Base-by-base conservation (phyloP, 1,140 invertebrate genomes). In the Meloidogyne exigua region DNA sequence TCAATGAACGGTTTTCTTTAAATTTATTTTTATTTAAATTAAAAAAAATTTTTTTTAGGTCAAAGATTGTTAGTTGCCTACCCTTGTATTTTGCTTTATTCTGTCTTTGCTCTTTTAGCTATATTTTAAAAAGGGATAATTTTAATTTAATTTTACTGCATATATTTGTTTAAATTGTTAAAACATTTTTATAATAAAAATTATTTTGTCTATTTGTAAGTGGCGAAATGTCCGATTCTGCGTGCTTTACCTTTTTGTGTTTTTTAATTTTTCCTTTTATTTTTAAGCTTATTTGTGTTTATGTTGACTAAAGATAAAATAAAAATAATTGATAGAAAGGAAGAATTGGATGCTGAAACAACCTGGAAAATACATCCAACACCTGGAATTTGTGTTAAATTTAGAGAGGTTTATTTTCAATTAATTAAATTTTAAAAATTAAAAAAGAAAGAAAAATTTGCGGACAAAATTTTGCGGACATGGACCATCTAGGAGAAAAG, bases 81-180 rank as follows among this genome's bases (percentile, higher is more conserved):
- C 89, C 95, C 95, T 7, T 98, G 95, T 90, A 91, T 93, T 66
- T 90, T 98, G 68, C 91, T 98, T n/a, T 97, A 95, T 89, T 94
- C 93, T 57, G 93, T 97, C 1, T 98, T 97, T 90, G 94, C 94
- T 39, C 90, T 98, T 44, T 90, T 97, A 78, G 93, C 95, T 63
- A 91, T 97, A 81, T 97, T 97, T 90, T 75, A 32, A 66, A 12
- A 25, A 36, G 23, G 4, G 26, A 21, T 42, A 71, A 71, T 62
- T 71, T 49, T 71, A 32, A 32, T 32, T 32, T 32, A 3, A 32
- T 32, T 32, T 32, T n/a, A n/a, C n/a, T n/a, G n/a, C n/a, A 32
- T 32, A 18, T 39, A 1, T 62, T 44, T 39, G 32, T 12, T 10
- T 42, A 18, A 71, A 36, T 71, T 71, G 21, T 26, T 42, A 44